Base-by-base conservation (phyloP, 2,113 vertebrate genomes). In the Triplophysa dalaica region DNA sequence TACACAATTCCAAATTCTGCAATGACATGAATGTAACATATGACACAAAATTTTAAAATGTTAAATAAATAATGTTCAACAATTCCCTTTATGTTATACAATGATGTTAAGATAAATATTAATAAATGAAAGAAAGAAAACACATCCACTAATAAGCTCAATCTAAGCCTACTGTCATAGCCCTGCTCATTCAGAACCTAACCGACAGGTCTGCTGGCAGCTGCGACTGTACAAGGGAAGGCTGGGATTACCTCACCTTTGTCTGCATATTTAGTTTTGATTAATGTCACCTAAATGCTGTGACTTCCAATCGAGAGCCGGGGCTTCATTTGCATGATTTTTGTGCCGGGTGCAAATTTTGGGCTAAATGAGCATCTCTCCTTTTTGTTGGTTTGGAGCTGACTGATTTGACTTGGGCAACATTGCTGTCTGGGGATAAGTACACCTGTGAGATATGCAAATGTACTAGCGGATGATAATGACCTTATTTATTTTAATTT, bases 271-370 rank as follows among this genome's bases (percentile, higher is more conserved):
- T 93, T 93, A 90, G 86, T 89, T 93, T 92, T 93, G 92, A 93
- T 93, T 94, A 93, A 93, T 92, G 92, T 92, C 90, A 92, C 88
- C 92, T 91, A 92, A 94, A 93, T 89, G 92, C 90, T 89, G 90
- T 92, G 92, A 93, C 89, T 93, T 91, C 90, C 89, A 90, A 91
- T 92, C 86, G 90, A 92, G 91, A 86, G 88, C 85, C 85, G 62
- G 61, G 89, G 79, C 70, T 91, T 93, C 90, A 94, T 94, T 94
- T 93, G 93, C 93, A 94, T 94, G 93, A 94, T 94, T 94, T 93
- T 93, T 93, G 89, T 92, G 91, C 90, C 89, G 90, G 87, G 89
- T 90, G 88, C 88, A 92, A 92, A 91, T 91, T 91, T 92, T 84
- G 70, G 45, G 50, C 66, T 80, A 79, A 82, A 85, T 82, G 83